Evolutionary conservation across 2,888 invertebrate species (phyloP), one percentile per base, ranked within the genome.

Genomic region (Drosophila antonietae): DNA sequence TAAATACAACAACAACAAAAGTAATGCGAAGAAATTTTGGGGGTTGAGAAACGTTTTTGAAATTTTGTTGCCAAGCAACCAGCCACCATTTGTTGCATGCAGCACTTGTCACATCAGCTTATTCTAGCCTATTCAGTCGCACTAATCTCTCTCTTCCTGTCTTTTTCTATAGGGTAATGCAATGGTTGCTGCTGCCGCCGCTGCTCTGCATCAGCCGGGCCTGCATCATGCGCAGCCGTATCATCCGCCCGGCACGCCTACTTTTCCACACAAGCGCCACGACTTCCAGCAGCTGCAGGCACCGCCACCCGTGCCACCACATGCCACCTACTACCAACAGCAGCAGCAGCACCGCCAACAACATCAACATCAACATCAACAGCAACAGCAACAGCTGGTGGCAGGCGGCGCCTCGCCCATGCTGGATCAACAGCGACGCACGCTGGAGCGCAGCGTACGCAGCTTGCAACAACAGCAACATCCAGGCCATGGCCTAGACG

Each of bases 251-350:
- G 88, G 86, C 9, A 90, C 91, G 31, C 91, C 92, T 12, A 92
- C 91, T 1, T 69, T 92, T 79, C 53, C 90, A 55, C 90, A 90
- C 66, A 92, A 92, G 66, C 90, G 91, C 6, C 79, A 73, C 15
- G 82, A 88, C 43, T 82, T 65, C 7, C 87, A 84, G 62, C 85
- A 82, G 51, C 78, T 79, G 55, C 86, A 85, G 52, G 31, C 63
- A 28, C 91, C 91, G n/a, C 90, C 92, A 9, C 90, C 92, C 4
- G 90, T 90, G 75, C 92, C 92, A 1, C 91, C 91, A 15, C 92
- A 91, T 70, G 77, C 68, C 4, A 58, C 72, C n/a, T 82, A 82
- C 57, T 90, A 90, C 51, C 88, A 80, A 20, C 80, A 80, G n/a
- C 78, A 79, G 2, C 37, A 39, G 7, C 37, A 15, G 2, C 44